Base-by-base conservation (phyloP, 2,797 vertebrate species). In the Falco concolor region DNA sequence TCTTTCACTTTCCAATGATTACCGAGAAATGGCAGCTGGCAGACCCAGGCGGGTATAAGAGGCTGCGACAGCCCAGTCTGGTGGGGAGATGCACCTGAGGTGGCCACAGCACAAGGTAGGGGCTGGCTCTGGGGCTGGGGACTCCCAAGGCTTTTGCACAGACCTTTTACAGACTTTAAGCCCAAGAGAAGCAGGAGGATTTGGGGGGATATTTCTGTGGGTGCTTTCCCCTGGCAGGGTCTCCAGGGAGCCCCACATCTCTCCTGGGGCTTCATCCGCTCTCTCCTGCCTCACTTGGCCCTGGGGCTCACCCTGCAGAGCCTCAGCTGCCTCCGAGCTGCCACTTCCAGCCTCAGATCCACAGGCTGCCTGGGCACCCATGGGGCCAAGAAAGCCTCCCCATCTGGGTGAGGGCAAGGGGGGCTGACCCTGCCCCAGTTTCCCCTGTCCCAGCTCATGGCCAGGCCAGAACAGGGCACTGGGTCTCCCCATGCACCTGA, bases 381-480 rank as follows among this genome's bases (percentile, higher is more conserved):
- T 1, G 5, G 47, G 47, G n/a, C 19, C 3, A 8, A 53, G 56
- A 23, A 18, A 52, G 21, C 8, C 18, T n/a, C 22, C 23, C 11
- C 1, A 3, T 30, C 21, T 15, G 45, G 27, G 45, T 52, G 19
- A 52, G 30, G 32, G 53, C 27, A 59, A 68, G 9, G 27, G 53
- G 12, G 27, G 45, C n/a, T 0, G 0, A 38, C 23, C 7, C n/a
- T n/a, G 40, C 28, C 49, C 40, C 1, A 0, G 19, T 40, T 61
- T 69, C 47, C 28, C 49, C 47, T 1, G 0, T 47, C 40, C n/a
- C 30, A 24, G 2, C 34, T 69, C 40, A 24, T 40, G 28, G 24
- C 34, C 40, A n/a, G 4, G 13, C 10, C 13, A 28, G 56, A 53
- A 61, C 24, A 61, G 47, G 19, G 30, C 3, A 2, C 28, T 19